These are phyloP conservation scores for Paramisgurnus dabryanus DNA, from an alignment of 2,113 vertebrate genomes.

Conservation along the genomic window DNA sequence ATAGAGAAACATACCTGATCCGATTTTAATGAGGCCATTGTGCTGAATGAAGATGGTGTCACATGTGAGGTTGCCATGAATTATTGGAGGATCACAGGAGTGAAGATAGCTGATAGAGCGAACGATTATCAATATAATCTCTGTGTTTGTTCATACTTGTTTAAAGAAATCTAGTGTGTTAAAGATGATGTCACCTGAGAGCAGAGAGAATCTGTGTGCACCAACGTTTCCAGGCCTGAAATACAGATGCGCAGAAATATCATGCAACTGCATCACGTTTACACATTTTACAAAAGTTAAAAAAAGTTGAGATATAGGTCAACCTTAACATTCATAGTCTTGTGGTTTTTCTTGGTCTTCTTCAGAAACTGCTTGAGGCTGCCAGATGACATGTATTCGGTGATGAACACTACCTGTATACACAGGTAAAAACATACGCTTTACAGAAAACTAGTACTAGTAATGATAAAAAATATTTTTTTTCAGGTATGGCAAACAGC, in stretches of 20 bases:
- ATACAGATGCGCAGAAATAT: constrained; percentile 6
- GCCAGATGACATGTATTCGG: constrained; percentile 94
- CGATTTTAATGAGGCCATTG: constrained; percentile 95
- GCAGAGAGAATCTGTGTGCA: constrained; percentile 89
- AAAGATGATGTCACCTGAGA: constrained; percentile 75
- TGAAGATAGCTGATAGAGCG: constrained; percentile 83
- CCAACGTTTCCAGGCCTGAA: constrained; percentile 80
- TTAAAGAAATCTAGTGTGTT: neutral
- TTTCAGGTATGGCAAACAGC: neutral
- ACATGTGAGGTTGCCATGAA: constrained; percentile 93
- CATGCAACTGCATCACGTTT: too few relatives aligned
- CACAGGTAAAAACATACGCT: neutral
- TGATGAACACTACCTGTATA: constrained; percentile 93
- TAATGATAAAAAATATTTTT: neutral
- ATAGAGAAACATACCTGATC: constrained; percentile 77
- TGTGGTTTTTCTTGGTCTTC: constrained; percentile 97
- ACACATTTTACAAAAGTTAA: constrained; percentile 1
- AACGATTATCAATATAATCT: constrained; percentile 13
- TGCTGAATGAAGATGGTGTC: constrained; percentile 98
- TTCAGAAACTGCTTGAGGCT: constrained; percentile 96
- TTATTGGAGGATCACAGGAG: constrained; percentile 90
- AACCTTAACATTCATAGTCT: constrained; percentile 91
- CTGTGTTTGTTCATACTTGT: neutral
- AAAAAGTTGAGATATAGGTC: constrained; percentile 18
- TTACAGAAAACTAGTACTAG: too few relatives aligned